Conservation (phyloP, 2,797 vertebrate species). For the Fundulus diaphanus region DNA sequence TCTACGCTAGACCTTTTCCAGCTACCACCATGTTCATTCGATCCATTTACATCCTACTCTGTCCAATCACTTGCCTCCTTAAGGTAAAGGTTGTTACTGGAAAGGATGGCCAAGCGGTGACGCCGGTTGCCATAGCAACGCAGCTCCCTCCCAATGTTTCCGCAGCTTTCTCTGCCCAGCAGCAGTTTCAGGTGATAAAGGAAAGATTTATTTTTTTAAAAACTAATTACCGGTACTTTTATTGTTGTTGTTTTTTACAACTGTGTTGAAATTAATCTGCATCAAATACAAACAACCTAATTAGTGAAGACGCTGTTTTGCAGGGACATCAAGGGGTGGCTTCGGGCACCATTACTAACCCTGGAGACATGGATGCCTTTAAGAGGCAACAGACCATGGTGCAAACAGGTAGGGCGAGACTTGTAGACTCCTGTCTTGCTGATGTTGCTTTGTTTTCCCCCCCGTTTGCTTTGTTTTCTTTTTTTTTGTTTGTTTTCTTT, state of each 20-base stretch:
- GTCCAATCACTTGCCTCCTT: conserved; percentile 42
- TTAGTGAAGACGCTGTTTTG: conserved; percentile 70
- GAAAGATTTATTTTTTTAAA: conserved; percentile 21
- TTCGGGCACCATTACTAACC: conserved; percentile 81
- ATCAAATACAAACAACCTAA: conserved; percentile 26
- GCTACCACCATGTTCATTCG: neutral
- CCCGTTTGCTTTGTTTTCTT: conserved; percentile 81
- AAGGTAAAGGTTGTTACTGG: conserved; percentile 97
- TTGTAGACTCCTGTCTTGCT: conserved; percentile 53
- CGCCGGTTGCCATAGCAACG: conserved; percentile 97
- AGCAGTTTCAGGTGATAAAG: conserved; percentile 89
- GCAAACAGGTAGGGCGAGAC: conserved; percentile 90
- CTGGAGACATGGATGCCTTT: conserved; percentile 93
- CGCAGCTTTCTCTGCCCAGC: conserved; percentile 92
- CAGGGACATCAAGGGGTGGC: conserved; percentile 87
- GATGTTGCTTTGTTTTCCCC: conserved; percentile 75
- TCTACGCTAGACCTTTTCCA: neutral
- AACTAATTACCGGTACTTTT: neutral
- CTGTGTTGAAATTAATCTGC: neutral
- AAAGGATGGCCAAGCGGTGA: conserved; percentile 96
- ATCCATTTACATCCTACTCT: neutral
- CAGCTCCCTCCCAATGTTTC: conserved; percentile 98
- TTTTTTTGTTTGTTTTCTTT: conserved; percentile 78
- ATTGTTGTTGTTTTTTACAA: neutral
- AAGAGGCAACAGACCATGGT: conserved; percentile 93